These are phyloP conservation scores for Sturnira hondurensis DNA, from an alignment of 2,113 vertebrate species.

Conservation along the genomic window DNA sequence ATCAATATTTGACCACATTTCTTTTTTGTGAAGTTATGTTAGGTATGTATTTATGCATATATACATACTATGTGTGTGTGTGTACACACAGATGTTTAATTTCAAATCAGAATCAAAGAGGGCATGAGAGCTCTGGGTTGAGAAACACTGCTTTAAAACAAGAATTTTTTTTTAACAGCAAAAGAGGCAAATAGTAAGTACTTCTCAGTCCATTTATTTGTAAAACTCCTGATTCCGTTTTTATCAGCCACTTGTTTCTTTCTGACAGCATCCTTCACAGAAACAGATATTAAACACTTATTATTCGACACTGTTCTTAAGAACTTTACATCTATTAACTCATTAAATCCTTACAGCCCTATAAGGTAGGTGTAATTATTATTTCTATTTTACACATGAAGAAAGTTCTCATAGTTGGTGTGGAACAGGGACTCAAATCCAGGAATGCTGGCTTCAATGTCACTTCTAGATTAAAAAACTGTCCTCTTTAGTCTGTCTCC, in stretches of 20 bases:
- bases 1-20: background rate
- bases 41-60: background rate
- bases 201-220: background rate
- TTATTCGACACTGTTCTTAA: background rate
- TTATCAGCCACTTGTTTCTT: slow-evolving; percentile 1
- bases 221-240: slow-evolving; percentile 13
- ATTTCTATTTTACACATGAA: background rate
- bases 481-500: background rate
- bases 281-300: slow-evolving; percentile 14
- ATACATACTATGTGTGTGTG: background rate
- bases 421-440: background rate
- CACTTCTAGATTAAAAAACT: background rate
- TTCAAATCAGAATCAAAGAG: slow-evolving; percentile 14
- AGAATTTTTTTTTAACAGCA: slow-evolving; percentile 19
- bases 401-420: background rate
- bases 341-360: background rate
- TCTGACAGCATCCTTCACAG: background rate
- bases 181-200: background rate
- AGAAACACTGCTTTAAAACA: slow-evolving; percentile 25
- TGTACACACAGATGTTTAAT: background rate
- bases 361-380: background rate
- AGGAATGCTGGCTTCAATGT: background rate
- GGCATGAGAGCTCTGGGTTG: background rate
- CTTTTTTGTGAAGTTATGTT: background rate
- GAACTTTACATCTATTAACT: background rate